Evolutionary conservation across 2,888 invertebrate genomes (phyloP), one percentile per base, ranked within the genome.

Genomic region (Callinectes sapidus): DNA sequence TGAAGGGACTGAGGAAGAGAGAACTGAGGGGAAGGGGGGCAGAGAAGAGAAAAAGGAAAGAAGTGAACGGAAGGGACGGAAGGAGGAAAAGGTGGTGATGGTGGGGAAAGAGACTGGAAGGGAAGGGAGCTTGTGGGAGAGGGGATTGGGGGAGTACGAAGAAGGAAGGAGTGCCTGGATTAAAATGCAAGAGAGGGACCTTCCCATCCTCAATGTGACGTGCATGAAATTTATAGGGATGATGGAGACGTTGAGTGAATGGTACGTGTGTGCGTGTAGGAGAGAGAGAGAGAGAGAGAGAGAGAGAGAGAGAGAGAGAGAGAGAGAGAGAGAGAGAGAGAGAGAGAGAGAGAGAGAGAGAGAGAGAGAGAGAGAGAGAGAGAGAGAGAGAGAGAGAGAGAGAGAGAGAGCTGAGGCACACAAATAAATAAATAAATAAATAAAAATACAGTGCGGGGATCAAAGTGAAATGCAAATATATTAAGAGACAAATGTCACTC

Each of bases 361-460:
- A 88, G 54, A 23, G 48, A 54, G 28, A 88, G 48, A 88, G 18
- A n/a, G 88, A 88, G n/a, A 28, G 88, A 86, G 86, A 32, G 32
- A 86, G 18, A 88, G 23, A 23, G 18, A 88, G 28, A 55, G 55
- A 88, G 32, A 23, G 32, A 23, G 48, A 48, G n/a, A 23, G 54
- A 87, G 87, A 87, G 23, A 87, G 23, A 87, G 23, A 87, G 23
- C 28, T 39, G 23, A 1, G 23, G 28, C 23, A 32, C n/a, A 87
- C 39, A n/a, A n/a, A 87, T 2, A 18, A 48, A 16, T 87, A 18
- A 16, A 16, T 23, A 61, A 2, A 48, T 42, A n/a, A 14, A 48
- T 0, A 87, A 39, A 87, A 87, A 23, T 14, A 87, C 16, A 0
- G 13, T 39, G 8, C 39, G 23, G 42, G 32, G 48, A 1, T 48